These are phyloP conservation scores for Anabas testudineus DNA, from an alignment of 2,797 vertebrate species.

Conservation along the genomic window DNA sequence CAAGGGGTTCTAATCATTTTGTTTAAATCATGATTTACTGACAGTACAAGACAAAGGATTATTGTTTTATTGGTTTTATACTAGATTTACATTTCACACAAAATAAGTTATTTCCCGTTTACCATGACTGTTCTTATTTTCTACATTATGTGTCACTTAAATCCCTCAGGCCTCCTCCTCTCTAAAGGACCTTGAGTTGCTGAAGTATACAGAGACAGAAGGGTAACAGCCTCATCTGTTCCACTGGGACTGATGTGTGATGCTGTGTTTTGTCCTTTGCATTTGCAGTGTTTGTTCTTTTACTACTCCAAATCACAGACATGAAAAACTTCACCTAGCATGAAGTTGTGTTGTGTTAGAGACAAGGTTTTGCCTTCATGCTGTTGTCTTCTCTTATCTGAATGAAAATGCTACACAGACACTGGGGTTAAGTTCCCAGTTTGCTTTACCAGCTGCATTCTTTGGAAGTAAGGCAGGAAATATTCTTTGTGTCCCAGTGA, in stretches of 20 bases:
- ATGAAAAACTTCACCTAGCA: conserved; percentile 20
- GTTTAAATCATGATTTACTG: neutral
- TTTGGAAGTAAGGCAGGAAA: neutral
- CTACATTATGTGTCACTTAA: conserved; percentile 25
- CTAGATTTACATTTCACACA: neutral
- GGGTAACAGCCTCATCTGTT: conserved; percentile 48
- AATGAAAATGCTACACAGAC: too few relatives aligned
- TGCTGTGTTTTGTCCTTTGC: conserved; percentile 35
- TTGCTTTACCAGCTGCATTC: neutral
- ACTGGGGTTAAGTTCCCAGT: neutral
- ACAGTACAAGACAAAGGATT: neutral
- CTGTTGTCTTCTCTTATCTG: neutral
- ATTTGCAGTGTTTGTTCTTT: conserved; percentile 19
- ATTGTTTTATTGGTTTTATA: neutral
- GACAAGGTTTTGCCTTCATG: neutral
- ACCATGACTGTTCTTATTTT: neutral
- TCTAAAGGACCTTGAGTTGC: conserved; percentile 25
- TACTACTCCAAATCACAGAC: conserved; percentile 1
- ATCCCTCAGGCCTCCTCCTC: conserved; percentile 26
- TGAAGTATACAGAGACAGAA: conserved; percentile 33
- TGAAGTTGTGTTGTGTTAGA: conserved; percentile 11
- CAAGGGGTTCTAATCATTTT: neutral
- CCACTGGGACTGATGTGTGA: conserved; percentile 28
- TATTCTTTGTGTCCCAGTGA: neutral
- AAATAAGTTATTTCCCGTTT: neutral